A percentile compares a stretch with the other conserved stretches of the same genome.
These are phyloP conservation scores for Scarus forsteni DNA, from an alignment of 2,797 vertebrate species.

Conservation along the genomic window DNA sequence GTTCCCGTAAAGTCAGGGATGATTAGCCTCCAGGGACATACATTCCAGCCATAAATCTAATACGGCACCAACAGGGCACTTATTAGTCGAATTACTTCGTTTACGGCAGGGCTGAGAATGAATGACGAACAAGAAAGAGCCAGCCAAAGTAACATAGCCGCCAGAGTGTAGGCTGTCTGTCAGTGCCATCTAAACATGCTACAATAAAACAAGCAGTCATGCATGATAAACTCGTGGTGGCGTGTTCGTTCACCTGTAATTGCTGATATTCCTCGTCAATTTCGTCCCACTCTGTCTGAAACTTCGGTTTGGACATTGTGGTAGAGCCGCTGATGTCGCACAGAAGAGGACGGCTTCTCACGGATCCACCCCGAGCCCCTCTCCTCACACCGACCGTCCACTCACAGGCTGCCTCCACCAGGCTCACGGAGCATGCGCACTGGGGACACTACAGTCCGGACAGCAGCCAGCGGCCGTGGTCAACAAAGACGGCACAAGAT, in stretches of 20 bases:
- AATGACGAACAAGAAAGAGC: slow-evolving; percentile 50
- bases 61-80: neutral
- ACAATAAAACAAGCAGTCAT: neutral
- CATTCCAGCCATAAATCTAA: neutral
- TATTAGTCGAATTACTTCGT: neutral
- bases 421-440: slow-evolving; percentile 62
- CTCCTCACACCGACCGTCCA: slow-evolving; percentile 27
- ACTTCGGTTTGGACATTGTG: slow-evolving; percentile 87
- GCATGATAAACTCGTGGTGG: neutral
- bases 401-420: slow-evolving; percentile 42
- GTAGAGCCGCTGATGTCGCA: neutral
- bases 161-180: slow-evolving; percentile 33
- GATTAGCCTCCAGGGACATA: neutral
- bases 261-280: slow-evolving; percentile 93
- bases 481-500: neutral
- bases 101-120: slow-evolving; percentile 44
- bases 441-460: neutral
- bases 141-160: slow-evolving; percentile 38
- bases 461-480: no score
- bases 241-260: slow-evolving; percentile 86
- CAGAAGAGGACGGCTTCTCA: slow-evolving; percentile 18
- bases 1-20: slow-evolving; percentile 1
- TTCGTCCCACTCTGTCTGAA: slow-evolving; percentile 89
- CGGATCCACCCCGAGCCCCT: slow-evolving; percentile 10
- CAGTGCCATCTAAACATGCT: slow-evolving; percentile 32